Evolutionary conservation across 2,888 invertebrate species (phyloP).

Genomic region (Endotricha flammealis): DNA sequence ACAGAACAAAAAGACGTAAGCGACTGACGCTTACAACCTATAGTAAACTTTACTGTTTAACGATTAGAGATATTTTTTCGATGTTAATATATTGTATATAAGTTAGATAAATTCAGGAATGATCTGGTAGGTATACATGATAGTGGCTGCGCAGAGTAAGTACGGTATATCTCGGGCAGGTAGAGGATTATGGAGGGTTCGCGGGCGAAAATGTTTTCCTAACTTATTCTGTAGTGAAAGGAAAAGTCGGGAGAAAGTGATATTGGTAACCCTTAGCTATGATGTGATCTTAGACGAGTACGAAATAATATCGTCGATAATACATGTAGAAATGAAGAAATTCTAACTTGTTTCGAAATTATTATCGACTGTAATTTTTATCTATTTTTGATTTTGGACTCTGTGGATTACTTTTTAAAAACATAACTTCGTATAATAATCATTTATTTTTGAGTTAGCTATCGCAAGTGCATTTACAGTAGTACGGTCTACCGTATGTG

Average conservation of each 20-base stretch:
- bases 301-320: conserved; percentile 1
- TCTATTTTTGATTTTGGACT: too few species aligned
- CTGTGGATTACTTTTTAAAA: too few species aligned
- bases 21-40: conserved; percentile 17
- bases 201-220: conserved; percentile 72
- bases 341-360: too few species aligned
- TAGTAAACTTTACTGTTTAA: conserved; percentile 16
- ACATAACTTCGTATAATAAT: too few species aligned
- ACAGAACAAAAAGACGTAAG: conserved; percentile 35
- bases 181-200: conserved; percentile 72
- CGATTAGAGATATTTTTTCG: conserved; percentile 14
- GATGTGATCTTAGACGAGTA: conserved; percentile 6
- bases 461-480: too few species aligned
- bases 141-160: conserved; percentile 72
- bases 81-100: conserved; percentile 14
- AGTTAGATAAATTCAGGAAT: conserved; percentile 16
- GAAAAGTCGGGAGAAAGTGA: conserved; percentile 70
- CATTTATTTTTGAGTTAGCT: too few species aligned
- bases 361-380: too few species aligned
- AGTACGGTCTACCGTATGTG: too few species aligned
- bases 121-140: conserved; percentile 67
- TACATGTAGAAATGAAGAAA: background rate
- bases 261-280: conserved; percentile 37
- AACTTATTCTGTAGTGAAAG: conserved; percentile 71
- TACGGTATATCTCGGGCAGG: conserved; percentile 74